These are phyloP conservation scores for Chrysomallon squamiferum DNA, from an alignment of 1,140 invertebrate species.

Conservation along the genomic window DNA sequence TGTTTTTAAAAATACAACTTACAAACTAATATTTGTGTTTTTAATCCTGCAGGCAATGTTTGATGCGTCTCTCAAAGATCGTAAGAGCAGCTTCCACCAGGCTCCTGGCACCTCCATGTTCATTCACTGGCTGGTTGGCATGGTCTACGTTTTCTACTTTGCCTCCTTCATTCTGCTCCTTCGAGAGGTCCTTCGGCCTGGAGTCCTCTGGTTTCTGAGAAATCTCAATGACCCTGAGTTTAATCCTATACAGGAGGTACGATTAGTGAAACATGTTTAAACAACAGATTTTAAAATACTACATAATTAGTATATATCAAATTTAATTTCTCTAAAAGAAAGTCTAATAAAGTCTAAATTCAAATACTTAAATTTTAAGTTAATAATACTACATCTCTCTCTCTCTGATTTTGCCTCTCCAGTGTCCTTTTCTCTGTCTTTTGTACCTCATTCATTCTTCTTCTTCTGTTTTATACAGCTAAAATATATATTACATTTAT, in stretches of 20 bases:
- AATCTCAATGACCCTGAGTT: conserved; percentile 99
- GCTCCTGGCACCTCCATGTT: conserved; percentile 97
- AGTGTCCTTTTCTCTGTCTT: too few relatives aligned
- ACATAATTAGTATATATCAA: too few relatives aligned
- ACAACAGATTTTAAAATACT: too few relatives aligned
- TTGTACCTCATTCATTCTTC: too few relatives aligned
- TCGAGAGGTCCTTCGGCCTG: conserved; percentile 91
- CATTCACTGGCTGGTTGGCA: conserved; percentile 98
- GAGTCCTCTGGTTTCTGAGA: conserved; percentile 92
- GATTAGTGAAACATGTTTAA: conserved; percentile 12
- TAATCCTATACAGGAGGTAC: conserved; percentile 88
- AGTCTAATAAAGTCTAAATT: too few relatives aligned
- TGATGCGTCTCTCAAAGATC: conserved; percentile 71
- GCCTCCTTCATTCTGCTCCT: conserved; percentile 95
- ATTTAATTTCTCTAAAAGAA: too few relatives aligned
- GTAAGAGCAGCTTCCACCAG: conserved; percentile 84
- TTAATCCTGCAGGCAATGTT: conserved; percentile 83
- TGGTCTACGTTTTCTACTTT: conserved; percentile 99
- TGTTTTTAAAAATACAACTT: too few relatives aligned
- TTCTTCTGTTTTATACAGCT: too few relatives aligned
- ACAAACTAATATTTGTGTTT: too few relatives aligned
- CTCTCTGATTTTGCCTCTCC: too few relatives aligned
- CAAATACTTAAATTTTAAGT: background rate
- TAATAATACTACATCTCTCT: too few relatives aligned
- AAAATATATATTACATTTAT: too few relatives aligned